A percentile compares a stretch with the other conserved stretches of the same genome.
phyloP scores from a whole-genome alignment of 2,113 vertebrate species.

The Ploceus nigricollis region DNA sequence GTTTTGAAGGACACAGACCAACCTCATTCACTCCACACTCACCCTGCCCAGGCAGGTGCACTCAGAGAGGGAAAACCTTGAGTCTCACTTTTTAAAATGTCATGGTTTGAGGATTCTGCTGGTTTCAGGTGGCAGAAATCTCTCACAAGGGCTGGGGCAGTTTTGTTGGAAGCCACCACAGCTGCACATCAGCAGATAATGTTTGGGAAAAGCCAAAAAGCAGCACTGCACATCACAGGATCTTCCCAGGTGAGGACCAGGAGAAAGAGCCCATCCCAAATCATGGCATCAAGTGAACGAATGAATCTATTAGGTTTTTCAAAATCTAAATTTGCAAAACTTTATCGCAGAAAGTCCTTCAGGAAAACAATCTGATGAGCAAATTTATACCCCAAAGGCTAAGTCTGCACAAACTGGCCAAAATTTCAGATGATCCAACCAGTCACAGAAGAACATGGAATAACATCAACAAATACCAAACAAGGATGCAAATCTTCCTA shows the following conservation, averaged over 20 bases:
- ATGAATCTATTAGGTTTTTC: fast-evolving
- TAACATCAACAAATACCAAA: not conserved
- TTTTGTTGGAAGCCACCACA: not conserved
- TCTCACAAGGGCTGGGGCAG: fast-evolving
- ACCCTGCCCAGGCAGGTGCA: not conserved
- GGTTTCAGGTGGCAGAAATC: not conserved
- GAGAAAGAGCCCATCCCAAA: not conserved
- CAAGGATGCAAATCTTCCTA: fast-evolving
- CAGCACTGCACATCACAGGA: not conserved
- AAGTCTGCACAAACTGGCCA: not conserved
- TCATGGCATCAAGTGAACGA: fast-evolving
- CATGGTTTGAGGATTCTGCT: not conserved
- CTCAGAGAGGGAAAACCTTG: fast-evolving
- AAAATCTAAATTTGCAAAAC: not conserved
- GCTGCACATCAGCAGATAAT: not conserved
- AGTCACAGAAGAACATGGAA: not conserved
- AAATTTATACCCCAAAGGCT: not conserved
- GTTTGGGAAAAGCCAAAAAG: not conserved
- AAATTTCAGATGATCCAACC: not conserved
- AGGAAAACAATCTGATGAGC: not conserved
- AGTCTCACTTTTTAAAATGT: not conserved
- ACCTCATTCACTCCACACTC: no score
- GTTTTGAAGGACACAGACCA: not conserved
- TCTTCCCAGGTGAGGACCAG: fast-evolving
- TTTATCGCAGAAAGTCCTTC: not conserved